Evolutionary conservation across 2,113 vertebrate genomes (phyloP).

Genomic region (Boulengeromyrus knoepffleri): DNA sequence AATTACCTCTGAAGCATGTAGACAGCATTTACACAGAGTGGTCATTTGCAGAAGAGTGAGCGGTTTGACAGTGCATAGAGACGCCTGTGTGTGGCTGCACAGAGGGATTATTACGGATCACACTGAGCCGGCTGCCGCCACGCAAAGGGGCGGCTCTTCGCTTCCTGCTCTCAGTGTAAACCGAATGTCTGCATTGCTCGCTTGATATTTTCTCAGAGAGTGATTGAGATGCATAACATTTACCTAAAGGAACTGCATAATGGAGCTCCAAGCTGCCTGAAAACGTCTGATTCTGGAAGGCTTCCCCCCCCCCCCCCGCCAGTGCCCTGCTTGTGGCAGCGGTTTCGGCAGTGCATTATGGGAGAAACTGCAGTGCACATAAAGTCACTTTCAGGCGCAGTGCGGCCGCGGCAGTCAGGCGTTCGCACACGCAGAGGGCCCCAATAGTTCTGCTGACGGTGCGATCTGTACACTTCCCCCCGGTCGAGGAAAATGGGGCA

Average conservation of each 20-base stretch:
- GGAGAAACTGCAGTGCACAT: neutral
- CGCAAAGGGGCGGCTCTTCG: neutral
- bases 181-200: constrained; percentile 44
- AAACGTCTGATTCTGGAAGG: constrained; percentile 42
- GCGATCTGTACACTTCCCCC: neutral
- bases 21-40: neutral
- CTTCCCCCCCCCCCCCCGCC: neutral
- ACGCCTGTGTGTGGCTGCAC: neutral
- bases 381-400: neutral
- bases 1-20: neutral
- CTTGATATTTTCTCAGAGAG: constrained; percentile 45
- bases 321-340: constrained; percentile 25
- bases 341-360: neutral
- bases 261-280: constrained; percentile 31
- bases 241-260: constrained; percentile 47
- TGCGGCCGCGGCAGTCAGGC: neutral
- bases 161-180: neutral
- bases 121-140: neutral
- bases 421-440: neutral
- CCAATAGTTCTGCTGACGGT: neutral
- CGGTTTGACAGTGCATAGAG: neutral
- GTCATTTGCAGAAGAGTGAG: neutral
- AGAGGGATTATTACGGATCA: neutral
- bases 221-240: constrained; percentile 58
- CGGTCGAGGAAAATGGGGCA: neutral